A percentile compares a stretch with the other conserved stretches of the same genome.
phyloP scores from a whole-genome alignment of 2,797 vertebrate genomes.

The Karalla daura region DNA sequence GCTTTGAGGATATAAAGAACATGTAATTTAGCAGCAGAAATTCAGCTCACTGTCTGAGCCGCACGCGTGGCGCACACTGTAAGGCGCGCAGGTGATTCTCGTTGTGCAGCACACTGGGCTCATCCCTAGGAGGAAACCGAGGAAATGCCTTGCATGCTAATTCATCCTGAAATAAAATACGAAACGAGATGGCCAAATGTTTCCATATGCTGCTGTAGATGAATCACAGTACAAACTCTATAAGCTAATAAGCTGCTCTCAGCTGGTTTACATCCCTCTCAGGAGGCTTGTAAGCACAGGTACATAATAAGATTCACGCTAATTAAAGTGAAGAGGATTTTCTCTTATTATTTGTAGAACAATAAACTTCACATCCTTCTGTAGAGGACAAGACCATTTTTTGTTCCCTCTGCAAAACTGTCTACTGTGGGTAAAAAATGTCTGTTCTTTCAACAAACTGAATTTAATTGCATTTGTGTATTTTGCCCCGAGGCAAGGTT shows the following conservation, averaged over 20 bases:
- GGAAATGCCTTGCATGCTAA: conserved; percentile 34
- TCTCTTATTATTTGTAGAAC: conserved; percentile 49
- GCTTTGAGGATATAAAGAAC: conserved; percentile 63
- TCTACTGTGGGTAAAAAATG: conserved; percentile 36
- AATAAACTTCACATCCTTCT: conserved; percentile 58
- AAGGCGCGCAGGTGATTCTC: conserved; percentile 51
- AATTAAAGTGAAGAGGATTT: conserved; percentile 51
- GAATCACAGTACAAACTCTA: conserved; percentile 7
- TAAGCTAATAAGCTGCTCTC: conserved; percentile 32
- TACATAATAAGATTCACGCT: conserved; percentile 53
- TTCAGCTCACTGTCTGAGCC: conserved; percentile 18
- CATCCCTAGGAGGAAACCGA: conserved; percentile 26
- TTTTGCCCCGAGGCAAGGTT: conserved; percentile 70
- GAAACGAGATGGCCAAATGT: conserved; percentile 43
- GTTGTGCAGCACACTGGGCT: conserved; percentile 39
- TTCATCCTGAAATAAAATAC: conserved; percentile 50
- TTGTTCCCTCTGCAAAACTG: conserved; percentile 37
- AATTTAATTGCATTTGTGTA: conserved; percentile 77
- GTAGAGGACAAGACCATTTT: conserved; percentile 14
- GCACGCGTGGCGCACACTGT: conserved; percentile 1
- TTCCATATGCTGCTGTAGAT: conserved; percentile 39
- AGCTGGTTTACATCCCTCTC: conserved; percentile 22
- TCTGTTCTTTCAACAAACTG: conserved; percentile 55
- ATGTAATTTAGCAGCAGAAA: conserved; percentile 56
- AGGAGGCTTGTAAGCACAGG: conserved; percentile 33